Evolutionary conservation across 2,113 vertebrate genomes (phyloP), one percentile per base, ranked within the genome.

Genomic region (Perca flavescens): DNA sequence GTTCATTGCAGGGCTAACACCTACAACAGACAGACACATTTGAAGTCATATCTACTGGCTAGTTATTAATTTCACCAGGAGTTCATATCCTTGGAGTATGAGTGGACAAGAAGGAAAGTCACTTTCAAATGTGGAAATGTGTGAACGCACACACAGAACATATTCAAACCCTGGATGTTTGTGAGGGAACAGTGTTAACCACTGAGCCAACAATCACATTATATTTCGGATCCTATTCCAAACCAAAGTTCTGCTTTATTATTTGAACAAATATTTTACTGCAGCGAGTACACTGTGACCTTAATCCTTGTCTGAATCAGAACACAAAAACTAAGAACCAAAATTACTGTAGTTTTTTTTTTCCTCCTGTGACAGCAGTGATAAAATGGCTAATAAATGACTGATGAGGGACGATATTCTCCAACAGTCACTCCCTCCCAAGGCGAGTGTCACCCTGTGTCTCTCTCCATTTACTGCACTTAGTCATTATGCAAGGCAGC

Each of bases 401-500:
- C 58, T 86, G 84, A 85, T 66, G 73, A 60, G 46, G 60, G 50
- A 28, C 25, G 47, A 69, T 74, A 61, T 53, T 82, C 74, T 64
- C 12, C 53, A 22, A 50, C 58, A 73, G 65, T 40, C 47, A n/a
- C 74, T 80, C 46, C 56, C 56, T 87, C 77, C 19, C 63, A 43
- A 76, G 72, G 66, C 49, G 16, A 81, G 34, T 61, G 49, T 87
- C 78, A 83, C 82, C 69, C 76, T 6, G n/a, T 60, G 63, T 80
- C 80, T 76, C 65, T 57, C 72, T 82, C 64, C 58, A 72, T 64
- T 88, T 86, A 82, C 52, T 50, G 79, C 84, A 81, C 6, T 88
- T 86, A 83, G 79, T 91, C 87, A 91, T 86, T 83, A 91, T 78
- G 80, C 73, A 61, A 54, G 47, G 61, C 71, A 77, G 84, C 79